Base-by-base conservation (phyloP, 2,113 vertebrate genomes). In the Poeciliopsis occidentalis region DNA sequence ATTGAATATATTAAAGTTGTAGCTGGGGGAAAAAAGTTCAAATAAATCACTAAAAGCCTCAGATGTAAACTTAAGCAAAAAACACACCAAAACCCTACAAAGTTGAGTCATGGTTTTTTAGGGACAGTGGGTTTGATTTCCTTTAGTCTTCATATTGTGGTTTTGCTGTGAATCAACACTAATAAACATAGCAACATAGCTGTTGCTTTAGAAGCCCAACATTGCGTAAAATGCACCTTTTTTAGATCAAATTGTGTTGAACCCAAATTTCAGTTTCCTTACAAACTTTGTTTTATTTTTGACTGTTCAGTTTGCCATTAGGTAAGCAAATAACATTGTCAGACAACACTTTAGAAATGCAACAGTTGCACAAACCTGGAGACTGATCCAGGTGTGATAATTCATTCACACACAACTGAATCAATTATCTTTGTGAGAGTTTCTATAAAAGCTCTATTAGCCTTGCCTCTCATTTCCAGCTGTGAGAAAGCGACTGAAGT, bases 361-460 rank as follows among this genome's bases (percentile, higher is more conserved):
- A 47, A 44, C 57, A 0, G 65, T 54, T n/a, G 27, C 64, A 61
- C 34, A 67, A 67, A 32, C 30, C 22, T 0, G 13, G 8, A 62
- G 1, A 15, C 8, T 62, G 30, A 31, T 31, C 30, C 30, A 31
- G 30, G 30, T 31, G 30, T 31, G 30, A 31, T 31, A 31, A 31
- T 31, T 31, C 3, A 31, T 31, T 31, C 30, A 31, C 44, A 47
- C 37, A 57, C 54, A 75, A 37, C 65, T 62, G 65, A 67, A 67
- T 75, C 73, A 6, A 67, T 34, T 29, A 67, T 61, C 34, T 67
- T 60, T 61, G 7, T 75, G 41, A 32, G 34, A 22, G 65, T 68
- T 44, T 61, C 34, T 27, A 32, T 68, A 62, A 68, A 26, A 68
- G 61, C 24, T 26, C 17, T 0, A 41, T 32, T 65, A 65, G 63